Base-by-base conservation (phyloP, 2,113 vertebrate species). In the Aviceda subcristata region DNA sequence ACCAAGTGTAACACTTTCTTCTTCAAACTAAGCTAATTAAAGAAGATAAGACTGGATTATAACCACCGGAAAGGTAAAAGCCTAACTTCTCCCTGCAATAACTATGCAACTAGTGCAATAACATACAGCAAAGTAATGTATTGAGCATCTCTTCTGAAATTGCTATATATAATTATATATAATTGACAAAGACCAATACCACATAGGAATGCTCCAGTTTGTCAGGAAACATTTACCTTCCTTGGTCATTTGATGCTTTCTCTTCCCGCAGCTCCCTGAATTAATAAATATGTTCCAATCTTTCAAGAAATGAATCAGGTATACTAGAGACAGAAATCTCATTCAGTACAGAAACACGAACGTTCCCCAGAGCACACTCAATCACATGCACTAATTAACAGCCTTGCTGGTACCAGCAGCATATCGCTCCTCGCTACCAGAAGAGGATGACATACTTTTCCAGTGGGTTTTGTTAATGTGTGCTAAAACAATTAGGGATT, bases 341-440 rank as follows among this genome's bases (percentile, higher is more conserved):
- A 89, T 92, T 94, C 92, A 85, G 83, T 46, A 38, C 53, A 71
- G 91, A 78, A 86, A 78, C 71, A 85, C 0, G 4, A 88, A 30
- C 0, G 0, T 20, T 95, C 94, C 96, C 96, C 71, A 91, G 92
- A 97, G 95, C 91, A 79, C 73, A 43, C 55, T 96, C 86, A 32
- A 96, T 96, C 97, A 95, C 92, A 91, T 8, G 86, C 96, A 91
- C 96, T 94, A 94, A 97, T 96, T 97, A 97, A 96, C 94, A 93
- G 92, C 80, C 75, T 92, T 81, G 69, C 92, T 91, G 77, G 59
- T 95, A 96, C 87, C 81, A 89, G 86, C 95, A 92, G 76, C 23
- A 3, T 15, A 60, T 53, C 9, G 5, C 94, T 88, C 86, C 90
- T 86, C 9, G 0, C 67, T 74, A 77, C 86, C 36, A 78, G 15